Conservation (phyloP, 2,888 invertebrate species). For the Boloria euphrosyne region DNA sequence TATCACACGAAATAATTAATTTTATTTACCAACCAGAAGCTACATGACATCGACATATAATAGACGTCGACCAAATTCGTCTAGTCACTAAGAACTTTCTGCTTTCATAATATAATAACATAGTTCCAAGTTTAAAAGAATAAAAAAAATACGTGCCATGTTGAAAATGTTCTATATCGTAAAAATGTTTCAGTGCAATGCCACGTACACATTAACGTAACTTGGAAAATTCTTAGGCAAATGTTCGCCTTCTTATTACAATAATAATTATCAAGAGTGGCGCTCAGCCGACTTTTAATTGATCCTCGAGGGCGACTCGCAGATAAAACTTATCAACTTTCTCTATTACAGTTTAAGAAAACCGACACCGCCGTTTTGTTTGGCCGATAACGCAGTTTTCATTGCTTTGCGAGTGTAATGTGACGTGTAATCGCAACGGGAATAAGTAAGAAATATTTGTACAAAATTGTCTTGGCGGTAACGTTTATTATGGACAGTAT, state of each 20-base stretch:
- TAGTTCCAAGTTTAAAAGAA: too few relatives aligned
- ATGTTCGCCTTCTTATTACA: conserved; percentile 66
- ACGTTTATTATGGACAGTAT: too few relatives aligned
- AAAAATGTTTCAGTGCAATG: conserved; percentile 3
- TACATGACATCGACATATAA: too few relatives aligned
- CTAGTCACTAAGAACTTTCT: too few relatives aligned
- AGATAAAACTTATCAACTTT: conserved; percentile 81
- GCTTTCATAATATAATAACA: too few relatives aligned
- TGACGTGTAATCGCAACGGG: conserved; percentile 53
- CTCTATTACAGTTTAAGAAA: conserved; percentile 81
- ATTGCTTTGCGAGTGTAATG: conserved; percentile 56
- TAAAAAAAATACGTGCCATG: background rate
- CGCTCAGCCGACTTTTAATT: conserved; percentile 79
- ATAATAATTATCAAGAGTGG: conserved; percentile 73
- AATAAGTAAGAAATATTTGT: conserved; percentile 34
- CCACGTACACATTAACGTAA: conserved; percentile 41
- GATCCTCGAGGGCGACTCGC: conserved; percentile 79
- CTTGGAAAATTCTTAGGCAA: conserved; percentile 48
- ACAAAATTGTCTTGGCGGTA: background rate
- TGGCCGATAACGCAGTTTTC: conserved; percentile 75
- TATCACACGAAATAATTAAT: too few relatives aligned
- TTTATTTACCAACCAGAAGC: too few relatives aligned
- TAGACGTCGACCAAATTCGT: too few relatives aligned
- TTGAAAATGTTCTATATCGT: background rate
- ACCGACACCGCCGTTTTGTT: conserved; percentile 66